phyloP scores from a whole-genome alignment of 2,797 vertebrate species.

The Diplodus sargus region DNA sequence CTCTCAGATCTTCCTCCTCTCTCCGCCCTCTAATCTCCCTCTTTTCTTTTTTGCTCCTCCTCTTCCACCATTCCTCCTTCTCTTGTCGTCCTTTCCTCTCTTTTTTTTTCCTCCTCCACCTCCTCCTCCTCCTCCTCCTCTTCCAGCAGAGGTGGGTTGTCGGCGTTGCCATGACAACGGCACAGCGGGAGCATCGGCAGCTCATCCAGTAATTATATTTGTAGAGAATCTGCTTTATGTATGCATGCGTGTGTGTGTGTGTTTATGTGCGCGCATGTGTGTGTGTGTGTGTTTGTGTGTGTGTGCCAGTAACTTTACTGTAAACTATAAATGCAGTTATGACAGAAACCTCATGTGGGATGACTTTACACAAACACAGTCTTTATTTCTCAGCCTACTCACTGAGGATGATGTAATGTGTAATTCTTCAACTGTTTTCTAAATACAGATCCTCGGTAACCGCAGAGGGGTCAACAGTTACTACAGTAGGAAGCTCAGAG shows the following conservation, averaged over 20 bases:
- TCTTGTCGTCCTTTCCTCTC: constrained; percentile 47
- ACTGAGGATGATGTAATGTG: constrained; percentile 15
- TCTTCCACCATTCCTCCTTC: constrained; percentile 23
- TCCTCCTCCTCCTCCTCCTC: constrained; percentile 67
- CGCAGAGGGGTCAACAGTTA: constrained; percentile 8
- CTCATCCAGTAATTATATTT: constrained; percentile 76
- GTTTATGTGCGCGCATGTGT: constrained; percentile 15
- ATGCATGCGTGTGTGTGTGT: constrained; percentile 2
- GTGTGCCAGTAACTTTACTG: constrained; percentile 51
- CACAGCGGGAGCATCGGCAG: constrained; percentile 74
- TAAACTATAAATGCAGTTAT: constrained; percentile 42
- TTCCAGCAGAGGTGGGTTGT: constrained; percentile 75
- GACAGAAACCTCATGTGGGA: constrained; percentile 43
- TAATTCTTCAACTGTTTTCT: constrained; percentile 37
- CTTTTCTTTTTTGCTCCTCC: constrained; percentile 37
- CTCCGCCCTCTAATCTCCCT: constrained; percentile 24
- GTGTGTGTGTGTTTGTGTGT: background rate
- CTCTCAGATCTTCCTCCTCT: constrained; percentile 24
- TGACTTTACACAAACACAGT: constrained; percentile 4
- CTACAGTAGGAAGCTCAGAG: constrained; percentile 13
- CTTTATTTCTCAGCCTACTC: constrained; percentile 46
- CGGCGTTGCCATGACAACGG: constrained; percentile 70
- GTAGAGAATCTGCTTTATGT: constrained; percentile 54
- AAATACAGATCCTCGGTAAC: constrained; percentile 18
- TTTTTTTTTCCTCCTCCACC: constrained; percentile 34